Base-by-base conservation (phyloP, 2,888 invertebrate species). In the Philaethria dido region DNA sequence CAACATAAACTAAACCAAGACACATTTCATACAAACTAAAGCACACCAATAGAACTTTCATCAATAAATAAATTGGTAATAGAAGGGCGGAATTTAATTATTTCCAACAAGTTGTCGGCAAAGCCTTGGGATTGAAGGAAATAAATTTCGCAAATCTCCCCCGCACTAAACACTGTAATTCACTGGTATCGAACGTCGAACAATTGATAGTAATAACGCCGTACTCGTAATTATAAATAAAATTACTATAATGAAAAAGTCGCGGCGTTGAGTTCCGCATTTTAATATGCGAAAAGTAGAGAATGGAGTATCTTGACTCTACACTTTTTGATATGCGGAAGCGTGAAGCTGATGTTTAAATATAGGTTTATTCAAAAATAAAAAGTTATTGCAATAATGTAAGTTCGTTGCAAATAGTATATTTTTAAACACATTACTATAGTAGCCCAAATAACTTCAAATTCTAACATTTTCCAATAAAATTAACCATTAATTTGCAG, bases 91-190 rank as follows among this genome's bases (percentile, higher is more conserved):
- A 71, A 72, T 75, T 75, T 73, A 75, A 75, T 75, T 75, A 75
- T 72, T 71, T 68, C 68, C 68, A 72, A 74, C 73, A 71, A 73
- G 71, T 73, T 70, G 62, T 64, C 69, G 66, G 62, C 69, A 72
- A 73, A 72, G 70, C 71, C 69, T 59, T 61, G 50, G 72, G 66
- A 74, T 73, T 72, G 71, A 70, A 60, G 47, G 65, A 73, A 72
- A 74, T 74, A 74, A 73, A 74, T 75, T 72, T 71, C 65, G 61
- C 69, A 67, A 72, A 69, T 68, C 69, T 45, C 48, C 60, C 61
- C 33, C 54, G 57, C 66, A 66, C 69, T 73, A 73, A 73, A 73
- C 73, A 73, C 70, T 65, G 71, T 70, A 72, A 74, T 74, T 74
- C 70, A 70, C 69, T 64, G 68, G 48, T 69, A 70, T 64, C 62